Evolutionary conservation across 1,140 invertebrate species (phyloP).

Genomic region (Colletes latitarsis): DNA sequence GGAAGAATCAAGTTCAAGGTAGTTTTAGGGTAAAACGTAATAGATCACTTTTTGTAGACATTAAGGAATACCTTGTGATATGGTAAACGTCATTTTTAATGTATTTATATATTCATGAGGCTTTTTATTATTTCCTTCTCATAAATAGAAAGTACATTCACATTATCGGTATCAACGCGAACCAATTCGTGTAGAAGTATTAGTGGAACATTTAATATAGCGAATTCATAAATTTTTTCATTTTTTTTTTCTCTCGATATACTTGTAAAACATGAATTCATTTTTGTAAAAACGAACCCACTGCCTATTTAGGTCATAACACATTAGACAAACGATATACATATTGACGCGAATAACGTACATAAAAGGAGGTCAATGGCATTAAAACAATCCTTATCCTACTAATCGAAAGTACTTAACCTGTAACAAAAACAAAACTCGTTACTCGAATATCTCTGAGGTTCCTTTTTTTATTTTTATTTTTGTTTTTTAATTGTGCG

Average conservation of each 20-base stretch:
- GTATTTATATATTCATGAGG: conserved; percentile 36
- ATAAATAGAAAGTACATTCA: background rate
- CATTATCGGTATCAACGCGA: background rate
- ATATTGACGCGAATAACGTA: background rate
- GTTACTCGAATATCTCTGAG: background rate
- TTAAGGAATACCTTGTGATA: conserved; percentile 43
- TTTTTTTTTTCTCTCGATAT: background rate
- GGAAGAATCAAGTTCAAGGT: background rate
- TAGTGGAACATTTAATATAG: conserved; percentile 1
- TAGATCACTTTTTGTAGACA: conserved; percentile 1
- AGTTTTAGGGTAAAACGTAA: background rate
- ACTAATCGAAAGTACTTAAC: background rate
- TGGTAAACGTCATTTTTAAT: conserved; percentile 26
- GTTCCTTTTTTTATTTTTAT: conserved; percentile 3
- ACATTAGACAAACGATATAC: background rate
- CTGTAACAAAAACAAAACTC: background rate
- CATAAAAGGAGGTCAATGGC: background rate
- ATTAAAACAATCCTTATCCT: background rate
- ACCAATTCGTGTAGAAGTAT: background rate
- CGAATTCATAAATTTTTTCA: background rate
- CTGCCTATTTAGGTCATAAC: background rate
- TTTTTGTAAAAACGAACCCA: background rate
- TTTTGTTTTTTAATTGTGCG: background rate
- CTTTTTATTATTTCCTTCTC: conserved; percentile 14
- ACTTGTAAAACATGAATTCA: background rate